A percentile compares a stretch with the other conserved stretches of the same genome.
phyloP scores from a whole-genome alignment of 2,797 vertebrate genomes.

The Antrozous pallidus region DNA sequence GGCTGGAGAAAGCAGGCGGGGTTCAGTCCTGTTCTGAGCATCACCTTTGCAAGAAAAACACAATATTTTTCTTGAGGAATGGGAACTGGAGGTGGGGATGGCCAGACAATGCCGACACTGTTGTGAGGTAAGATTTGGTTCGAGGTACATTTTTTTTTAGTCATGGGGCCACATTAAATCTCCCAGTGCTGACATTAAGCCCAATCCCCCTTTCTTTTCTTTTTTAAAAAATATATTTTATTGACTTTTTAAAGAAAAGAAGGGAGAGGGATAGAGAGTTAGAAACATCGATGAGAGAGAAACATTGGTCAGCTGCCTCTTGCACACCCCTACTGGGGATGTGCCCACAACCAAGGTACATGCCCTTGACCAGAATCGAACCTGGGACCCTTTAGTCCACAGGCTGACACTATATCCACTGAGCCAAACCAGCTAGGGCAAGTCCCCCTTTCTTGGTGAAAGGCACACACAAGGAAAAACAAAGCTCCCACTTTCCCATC shows the following conservation, averaged over 20 bases:
- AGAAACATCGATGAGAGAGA: no score
- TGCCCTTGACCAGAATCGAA: no score
- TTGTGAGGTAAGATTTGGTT: background rate
- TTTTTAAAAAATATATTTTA: no score
- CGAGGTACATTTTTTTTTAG: slow-evolving; percentile 1
- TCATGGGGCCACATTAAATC: background rate
- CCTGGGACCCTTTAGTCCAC: no score
- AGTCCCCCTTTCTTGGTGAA: slow-evolving; percentile 6
- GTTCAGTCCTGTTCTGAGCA: background rate
- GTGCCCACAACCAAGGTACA: no score
- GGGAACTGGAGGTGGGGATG: rapidly evolving
- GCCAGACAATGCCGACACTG: background rate
- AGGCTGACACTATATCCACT: no score
- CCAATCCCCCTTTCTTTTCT: background rate
- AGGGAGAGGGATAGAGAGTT: no score
- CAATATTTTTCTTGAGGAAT: background rate
- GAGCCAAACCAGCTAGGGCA: no score
- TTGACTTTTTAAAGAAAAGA: no score
- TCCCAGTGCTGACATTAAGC: slow-evolving; percentile 47
- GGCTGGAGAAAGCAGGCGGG: background rate
- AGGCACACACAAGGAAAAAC: background rate
- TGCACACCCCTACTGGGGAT: no score
- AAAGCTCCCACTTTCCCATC: background rate
- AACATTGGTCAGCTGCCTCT: no score
- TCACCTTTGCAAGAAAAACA: background rate